Evolutionary conservation across 2,797 vertebrate species (phyloP).

Genomic region (Chrysocyon brachyurus): DNA sequence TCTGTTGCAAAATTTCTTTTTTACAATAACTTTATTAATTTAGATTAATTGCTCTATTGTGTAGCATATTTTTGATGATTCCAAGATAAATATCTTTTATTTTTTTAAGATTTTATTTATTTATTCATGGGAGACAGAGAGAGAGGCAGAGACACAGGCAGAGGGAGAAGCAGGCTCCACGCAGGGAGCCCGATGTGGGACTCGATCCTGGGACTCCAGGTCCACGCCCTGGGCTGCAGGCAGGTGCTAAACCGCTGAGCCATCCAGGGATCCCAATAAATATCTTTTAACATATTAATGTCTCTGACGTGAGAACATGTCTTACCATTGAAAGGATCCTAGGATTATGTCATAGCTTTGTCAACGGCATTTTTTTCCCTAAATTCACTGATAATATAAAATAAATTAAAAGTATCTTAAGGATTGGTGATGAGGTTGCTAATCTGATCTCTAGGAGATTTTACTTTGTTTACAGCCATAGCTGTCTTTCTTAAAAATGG

Average conservation of each 20-base stretch:
- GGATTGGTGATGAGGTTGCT: neutral
- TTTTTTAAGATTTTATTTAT: too few relatives aligned
- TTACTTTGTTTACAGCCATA: neutral
- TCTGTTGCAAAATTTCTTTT: constrained; percentile 23
- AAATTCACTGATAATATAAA: constrained; percentile 12
- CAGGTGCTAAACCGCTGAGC: too few relatives aligned
- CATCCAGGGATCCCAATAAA: neutral
- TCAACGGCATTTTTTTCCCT: constrained; percentile 25
- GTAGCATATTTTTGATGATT: constrained; percentile 6
- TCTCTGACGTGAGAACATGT: constrained; percentile 41
- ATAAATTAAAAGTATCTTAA: neutral
- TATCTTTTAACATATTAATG: constrained; percentile 11
- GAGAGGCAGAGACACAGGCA: too few relatives aligned
- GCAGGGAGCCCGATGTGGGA: too few relatives aligned
- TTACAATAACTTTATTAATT: constrained; percentile 30
- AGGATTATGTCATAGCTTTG: neutral
- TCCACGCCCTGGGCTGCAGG: too few relatives aligned
- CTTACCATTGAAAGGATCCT: neutral
- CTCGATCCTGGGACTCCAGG: too few relatives aligned
- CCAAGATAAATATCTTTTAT: neutral
- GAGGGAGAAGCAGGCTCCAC: too few relatives aligned
- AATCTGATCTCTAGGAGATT: neutral
- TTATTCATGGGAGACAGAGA: too few relatives aligned
- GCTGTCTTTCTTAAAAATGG: constrained; percentile 36
- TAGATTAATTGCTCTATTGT: constrained; percentile 7